Evolutionary conservation across 1,140 invertebrate genomes (phyloP), one percentile per base, ranked within the genome.

Genomic region (Drosophila repletoides): DNA sequence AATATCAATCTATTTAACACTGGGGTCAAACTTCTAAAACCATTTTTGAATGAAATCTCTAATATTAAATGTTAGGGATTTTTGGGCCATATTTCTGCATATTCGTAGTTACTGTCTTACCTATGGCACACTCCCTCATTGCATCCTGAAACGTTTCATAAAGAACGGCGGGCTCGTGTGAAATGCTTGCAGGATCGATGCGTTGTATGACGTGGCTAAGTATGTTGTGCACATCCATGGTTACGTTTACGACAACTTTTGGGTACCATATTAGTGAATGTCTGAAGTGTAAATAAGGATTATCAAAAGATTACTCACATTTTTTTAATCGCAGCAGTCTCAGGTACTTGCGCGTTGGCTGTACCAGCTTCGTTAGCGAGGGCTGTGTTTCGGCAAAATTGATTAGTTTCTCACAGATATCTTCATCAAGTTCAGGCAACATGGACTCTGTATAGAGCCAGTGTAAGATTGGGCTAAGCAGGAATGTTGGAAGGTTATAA

Each of bases 371-470:
- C 14, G 88, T 90, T 55, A 94, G 91, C 22, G 92, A 92, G 2
- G 90, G 90, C 48, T 93, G 84, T 34, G 91, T 88, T 33, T 91
- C 76, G 24, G 91, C 90, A 45, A 90, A 88, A 72, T 91, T 91
- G 7, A 94, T 91, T 29, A 93, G 92, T 46, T 91, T 91, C 53
- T 91, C 90, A 17, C 92, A 93, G 3, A 92, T 92, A 26, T 91
- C 89, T 72, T 93, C 93, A 14, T 91, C 90, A 38, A 94, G 80
- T 58, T 90, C 87, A 6, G 93, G 93, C 17, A 88, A 48, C 68
- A 94, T 86, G 66, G 93, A 93, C 74, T 94, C 93, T n/a, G 93
- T 91, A 72, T 94, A 94, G 5, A 94, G 77, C 86, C 92, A 94
- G 84, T 94, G 91, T 6, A 94, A 88, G 36, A 93, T 91, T 7